A percentile compares a stretch with the other conserved stretches of the same genome.
Conservation (phyloP, 2,113 vertebrate species). For the Geococcyx californianus region DNA sequence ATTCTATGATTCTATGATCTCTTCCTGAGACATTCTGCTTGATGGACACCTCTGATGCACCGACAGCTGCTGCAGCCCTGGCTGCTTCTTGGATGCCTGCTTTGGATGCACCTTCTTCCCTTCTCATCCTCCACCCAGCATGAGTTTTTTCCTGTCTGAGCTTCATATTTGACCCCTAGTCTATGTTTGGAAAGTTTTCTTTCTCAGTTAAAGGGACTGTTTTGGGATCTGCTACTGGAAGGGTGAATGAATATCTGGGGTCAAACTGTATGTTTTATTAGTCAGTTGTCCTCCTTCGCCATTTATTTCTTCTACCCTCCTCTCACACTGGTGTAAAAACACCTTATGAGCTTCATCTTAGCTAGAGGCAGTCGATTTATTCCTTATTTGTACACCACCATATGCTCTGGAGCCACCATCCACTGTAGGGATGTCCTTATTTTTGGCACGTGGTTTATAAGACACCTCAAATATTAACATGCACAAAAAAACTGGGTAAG, state of each 20-base stretch:
- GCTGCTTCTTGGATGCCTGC: fast-evolving
- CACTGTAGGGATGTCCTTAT: not conserved
- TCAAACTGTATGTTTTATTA: not conserved
- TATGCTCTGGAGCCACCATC: not conserved
- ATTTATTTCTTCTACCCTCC: not conserved
- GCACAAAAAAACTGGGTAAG: not conserved
- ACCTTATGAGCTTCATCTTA: not conserved
- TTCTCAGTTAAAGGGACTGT: not conserved
- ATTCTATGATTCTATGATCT: too few species aligned
- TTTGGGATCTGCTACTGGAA: not conserved
- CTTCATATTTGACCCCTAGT: not conserved
- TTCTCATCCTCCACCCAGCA: not conserved
- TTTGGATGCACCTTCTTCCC: not conserved
- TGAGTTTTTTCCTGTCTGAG: not conserved
- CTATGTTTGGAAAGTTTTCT: not conserved
- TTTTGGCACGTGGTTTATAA: not conserved
- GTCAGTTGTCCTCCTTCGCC: not conserved
- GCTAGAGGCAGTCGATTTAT: not conserved
- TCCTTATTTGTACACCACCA: fast-evolving
- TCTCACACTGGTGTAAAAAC: not conserved
- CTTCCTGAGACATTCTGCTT: not conserved
- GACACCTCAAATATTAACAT: not conserved
- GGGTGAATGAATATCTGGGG: fast-evolving
- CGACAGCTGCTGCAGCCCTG: not conserved
- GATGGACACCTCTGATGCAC: not conserved